Evolutionary conservation across 2,797 vertebrate genomes (phyloP).

Genomic region (Varecia variegata): DNA sequence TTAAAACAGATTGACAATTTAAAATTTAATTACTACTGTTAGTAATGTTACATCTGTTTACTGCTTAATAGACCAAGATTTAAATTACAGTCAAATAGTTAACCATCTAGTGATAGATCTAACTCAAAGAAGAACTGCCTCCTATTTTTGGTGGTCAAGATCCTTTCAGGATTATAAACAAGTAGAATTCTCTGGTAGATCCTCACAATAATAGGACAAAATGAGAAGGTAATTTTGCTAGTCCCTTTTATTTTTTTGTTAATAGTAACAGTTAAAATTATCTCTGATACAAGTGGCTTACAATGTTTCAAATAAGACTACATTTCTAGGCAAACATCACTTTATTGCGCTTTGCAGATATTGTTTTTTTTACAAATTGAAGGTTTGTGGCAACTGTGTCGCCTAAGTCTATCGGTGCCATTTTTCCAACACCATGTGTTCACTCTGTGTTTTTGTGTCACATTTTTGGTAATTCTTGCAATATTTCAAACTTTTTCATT

Average conservation of each 20-base stretch:
- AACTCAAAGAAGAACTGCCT: conserved; percentile 23
- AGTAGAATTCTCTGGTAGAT: neutral
- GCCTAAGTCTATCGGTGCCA: too few species aligned
- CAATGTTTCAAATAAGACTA: conserved; percentile 10
- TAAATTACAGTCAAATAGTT: conserved; percentile 61
- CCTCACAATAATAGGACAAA: neutral
- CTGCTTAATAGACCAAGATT: conserved; percentile 52
- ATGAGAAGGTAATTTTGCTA: neutral
- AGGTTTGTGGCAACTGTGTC: too few species aligned
- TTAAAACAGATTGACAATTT: conserved; percentile 63
- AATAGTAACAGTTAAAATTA: conserved; percentile 9
- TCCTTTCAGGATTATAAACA: conserved; percentile 24
- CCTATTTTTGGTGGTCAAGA: neutral
- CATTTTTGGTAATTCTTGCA: neutral
- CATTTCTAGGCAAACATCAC: neutral
- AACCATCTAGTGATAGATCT: conserved; percentile 13
- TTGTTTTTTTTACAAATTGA: too few species aligned
- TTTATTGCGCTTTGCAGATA: too few species aligned
- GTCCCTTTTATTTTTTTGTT: neutral
- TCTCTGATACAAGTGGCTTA: neutral
- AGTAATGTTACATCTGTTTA: conserved; percentile 67
- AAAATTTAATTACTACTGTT: conserved; percentile 43
- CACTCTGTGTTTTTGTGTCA: too few species aligned
- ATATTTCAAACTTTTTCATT: neutral
- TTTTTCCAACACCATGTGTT: too few species aligned